phyloP scores from a whole-genome alignment of 2,888 invertebrate genomes.

The Patella pellucida region DNA sequence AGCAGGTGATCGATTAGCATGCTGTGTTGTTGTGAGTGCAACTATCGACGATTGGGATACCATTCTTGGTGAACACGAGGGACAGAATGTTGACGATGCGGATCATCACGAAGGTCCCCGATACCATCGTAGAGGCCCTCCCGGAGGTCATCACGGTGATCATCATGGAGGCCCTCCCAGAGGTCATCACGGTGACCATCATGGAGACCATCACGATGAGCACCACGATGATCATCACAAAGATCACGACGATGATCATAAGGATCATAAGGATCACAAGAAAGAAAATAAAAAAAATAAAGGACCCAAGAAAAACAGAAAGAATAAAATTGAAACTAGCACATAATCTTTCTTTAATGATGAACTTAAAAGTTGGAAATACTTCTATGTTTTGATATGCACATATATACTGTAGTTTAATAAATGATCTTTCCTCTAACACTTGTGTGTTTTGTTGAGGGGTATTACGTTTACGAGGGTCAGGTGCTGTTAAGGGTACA shows the following conservation, averaged over 20 bases:
- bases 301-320: no score
- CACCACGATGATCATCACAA: background rate
- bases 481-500: no score
- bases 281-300: no score
- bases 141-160: background rate
- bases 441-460: no score
- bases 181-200: background rate
- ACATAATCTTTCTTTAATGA: no score
- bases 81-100: background rate
- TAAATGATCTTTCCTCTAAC: no score
- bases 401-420: no score
- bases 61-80: background rate
- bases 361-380: no score
- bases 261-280: constrained; percentile 6
- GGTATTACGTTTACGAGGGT: no score
- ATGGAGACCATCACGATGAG: background rate
- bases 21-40: constrained; percentile 16
- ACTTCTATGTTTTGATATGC: no score
- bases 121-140: background rate
- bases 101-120: no score
- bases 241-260: background rate
- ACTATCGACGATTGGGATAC: constrained; percentile 3
- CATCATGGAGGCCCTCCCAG: background rate
- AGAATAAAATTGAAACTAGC: no score
- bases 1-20: constrained; percentile 18